Percentiles rank a stretch among this genome's conserved stretches.
Conservation (phyloP, 2,113 vertebrate genomes). For the Amblyornis subalaris region DNA sequence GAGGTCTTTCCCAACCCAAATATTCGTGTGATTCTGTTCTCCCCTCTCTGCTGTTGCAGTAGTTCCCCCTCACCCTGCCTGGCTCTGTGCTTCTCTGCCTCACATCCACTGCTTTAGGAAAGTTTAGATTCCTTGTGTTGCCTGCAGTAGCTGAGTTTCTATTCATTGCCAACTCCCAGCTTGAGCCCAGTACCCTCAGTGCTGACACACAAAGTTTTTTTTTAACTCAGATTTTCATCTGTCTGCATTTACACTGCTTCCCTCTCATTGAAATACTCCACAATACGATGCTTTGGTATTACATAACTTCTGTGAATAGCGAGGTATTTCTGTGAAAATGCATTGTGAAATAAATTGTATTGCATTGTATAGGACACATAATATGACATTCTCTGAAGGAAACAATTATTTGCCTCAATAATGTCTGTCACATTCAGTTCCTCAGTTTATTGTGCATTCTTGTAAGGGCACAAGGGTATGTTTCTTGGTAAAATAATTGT, state of each 20-base stretch:
- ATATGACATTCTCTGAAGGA: not conserved
- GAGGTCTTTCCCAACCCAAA: not conserved
- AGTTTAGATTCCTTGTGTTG: not conserved
- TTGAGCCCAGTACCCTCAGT: not conserved
- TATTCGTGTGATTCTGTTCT: not conserved
- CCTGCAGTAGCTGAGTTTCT: not conserved
- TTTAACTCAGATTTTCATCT: not conserved
- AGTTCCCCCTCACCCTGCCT: not conserved
- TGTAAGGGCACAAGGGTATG: not conserved
- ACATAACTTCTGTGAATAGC: not conserved
- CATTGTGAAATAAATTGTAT: not conserved
- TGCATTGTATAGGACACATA: not conserved
- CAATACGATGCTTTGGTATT: not conserved
- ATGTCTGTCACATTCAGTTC: not conserved
- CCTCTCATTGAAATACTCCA: not conserved
- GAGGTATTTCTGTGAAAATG: not conserved
- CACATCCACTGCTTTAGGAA: accelerated
- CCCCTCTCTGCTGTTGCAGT: not conserved
- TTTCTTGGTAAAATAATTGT: slow-evolving; percentile 30
- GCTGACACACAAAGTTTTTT: not conserved
- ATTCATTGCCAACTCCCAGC: not conserved
- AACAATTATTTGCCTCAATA: slow-evolving; percentile 35
- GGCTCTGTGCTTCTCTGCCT: not conserved
- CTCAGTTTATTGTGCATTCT: not conserved
- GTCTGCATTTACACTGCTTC: not conserved